These are phyloP conservation scores for Megaceryle torquata DNA, from an alignment of 2,113 vertebrate genomes.

Conservation along the genomic window DNA sequence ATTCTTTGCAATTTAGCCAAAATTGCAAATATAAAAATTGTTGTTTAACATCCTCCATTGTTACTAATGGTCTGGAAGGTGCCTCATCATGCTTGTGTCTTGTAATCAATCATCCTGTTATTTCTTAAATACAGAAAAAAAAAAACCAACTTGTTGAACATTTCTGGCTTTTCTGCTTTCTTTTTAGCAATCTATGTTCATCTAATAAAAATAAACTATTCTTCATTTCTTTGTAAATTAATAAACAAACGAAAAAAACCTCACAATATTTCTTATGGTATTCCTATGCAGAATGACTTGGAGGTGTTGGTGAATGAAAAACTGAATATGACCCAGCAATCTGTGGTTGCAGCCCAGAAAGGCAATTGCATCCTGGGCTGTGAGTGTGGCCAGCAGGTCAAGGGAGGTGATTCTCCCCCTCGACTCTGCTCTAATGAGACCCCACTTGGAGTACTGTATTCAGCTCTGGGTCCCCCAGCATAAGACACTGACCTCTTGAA, in stretches of 20 bases:
- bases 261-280: neutral
- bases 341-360: neutral
- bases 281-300: neutral
- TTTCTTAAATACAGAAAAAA: neutral
- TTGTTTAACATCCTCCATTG: neutral
- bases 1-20: neutral
- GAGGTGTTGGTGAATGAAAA: neutral
- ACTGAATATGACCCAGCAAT: neutral
- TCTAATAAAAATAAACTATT: neutral
- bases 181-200: neutral
- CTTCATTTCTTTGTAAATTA: neutral
- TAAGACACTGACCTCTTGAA: neutral
- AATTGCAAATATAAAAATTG: neutral
- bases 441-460: neutral
- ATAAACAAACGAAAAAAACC: neutral
- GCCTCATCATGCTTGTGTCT: neutral
- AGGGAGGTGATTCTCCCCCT: neutral
- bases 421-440: neutral
- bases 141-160: neutral
- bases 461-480: neutral
- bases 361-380: neutral
- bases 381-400: neutral
- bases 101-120: neutral
- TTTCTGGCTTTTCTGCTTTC: neutral
- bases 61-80: conserved; percentile 6